A percentile compares a stretch with the other conserved stretches of the same genome.
These are phyloP conservation scores for Silurus aristotelis DNA, from an alignment of 2,797 vertebrate species.

Conservation along the genomic window DNA sequence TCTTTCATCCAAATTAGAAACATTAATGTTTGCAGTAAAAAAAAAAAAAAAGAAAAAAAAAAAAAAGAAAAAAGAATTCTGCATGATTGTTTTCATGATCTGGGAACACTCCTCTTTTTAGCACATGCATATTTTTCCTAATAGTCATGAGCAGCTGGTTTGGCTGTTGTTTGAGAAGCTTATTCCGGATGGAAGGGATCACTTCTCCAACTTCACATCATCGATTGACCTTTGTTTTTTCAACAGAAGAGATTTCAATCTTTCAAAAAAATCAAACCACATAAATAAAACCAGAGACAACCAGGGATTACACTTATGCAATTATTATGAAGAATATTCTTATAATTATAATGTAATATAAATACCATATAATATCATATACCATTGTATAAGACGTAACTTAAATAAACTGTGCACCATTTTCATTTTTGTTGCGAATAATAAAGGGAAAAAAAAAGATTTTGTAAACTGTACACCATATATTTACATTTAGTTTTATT, in stretches of 20 bases:
- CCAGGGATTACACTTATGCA: neutral
- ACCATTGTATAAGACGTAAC: neutral
- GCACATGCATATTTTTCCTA: conserved; percentile 43
- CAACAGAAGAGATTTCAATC: neutral
- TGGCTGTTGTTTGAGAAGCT: conserved; percentile 38
- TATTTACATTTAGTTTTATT: neutral
- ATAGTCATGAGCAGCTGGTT: conserved; percentile 50
- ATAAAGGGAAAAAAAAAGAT: neutral
- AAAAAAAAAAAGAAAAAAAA: too few relatives aligned
- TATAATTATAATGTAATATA: too few relatives aligned
- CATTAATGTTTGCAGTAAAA: conserved; percentile 2
- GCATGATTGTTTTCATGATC: conserved; percentile 34
- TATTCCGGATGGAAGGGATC: conserved; percentile 45
- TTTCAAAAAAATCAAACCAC: neutral
- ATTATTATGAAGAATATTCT: neutral
- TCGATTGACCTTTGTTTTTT: neutral
- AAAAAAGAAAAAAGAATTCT: neutral
- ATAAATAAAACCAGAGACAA: neutral
- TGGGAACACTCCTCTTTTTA: conserved; percentile 19
- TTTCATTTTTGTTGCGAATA: neutral
- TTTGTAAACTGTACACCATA: neutral
- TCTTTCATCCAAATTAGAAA: neutral
- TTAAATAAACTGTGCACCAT: neutral
- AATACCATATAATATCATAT: neutral
- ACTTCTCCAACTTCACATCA: conserved; percentile 17